Percentiles rank a stretch among this genome's conserved stretches.
Conservation (phyloP, 2,888 invertebrate species). For the Bedellia somnulentella region DNA sequence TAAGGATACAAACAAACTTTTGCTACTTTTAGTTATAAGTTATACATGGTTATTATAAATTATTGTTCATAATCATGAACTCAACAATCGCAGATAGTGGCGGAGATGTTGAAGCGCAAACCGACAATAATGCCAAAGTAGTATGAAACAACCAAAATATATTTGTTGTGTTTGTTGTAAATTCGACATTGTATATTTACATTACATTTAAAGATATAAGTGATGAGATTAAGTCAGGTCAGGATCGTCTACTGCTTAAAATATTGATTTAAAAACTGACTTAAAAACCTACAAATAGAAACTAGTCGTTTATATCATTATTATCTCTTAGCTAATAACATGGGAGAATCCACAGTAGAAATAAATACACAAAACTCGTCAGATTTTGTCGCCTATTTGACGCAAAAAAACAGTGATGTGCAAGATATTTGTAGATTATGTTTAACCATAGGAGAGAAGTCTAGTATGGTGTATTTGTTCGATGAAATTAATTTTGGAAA, state of each 20-base stretch:
- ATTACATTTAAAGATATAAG: too few species aligned
- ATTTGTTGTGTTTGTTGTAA: too few species aligned
- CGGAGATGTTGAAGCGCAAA: too few species aligned
- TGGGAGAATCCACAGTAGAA: not conserved
- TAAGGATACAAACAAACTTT: too few species aligned
- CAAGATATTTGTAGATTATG: slow-evolving; percentile 1
- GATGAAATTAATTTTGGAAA: not conserved
- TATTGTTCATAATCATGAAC: too few species aligned
- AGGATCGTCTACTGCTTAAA: not conserved
- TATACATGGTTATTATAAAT: too few species aligned
- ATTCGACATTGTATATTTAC: too few species aligned
- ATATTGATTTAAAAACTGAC: not conserved
- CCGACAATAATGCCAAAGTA: too few species aligned
- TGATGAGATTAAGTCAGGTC: not conserved
- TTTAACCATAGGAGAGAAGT: not conserved
- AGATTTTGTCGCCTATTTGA: not conserved
- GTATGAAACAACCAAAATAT: too few species aligned
- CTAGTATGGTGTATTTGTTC: not conserved
- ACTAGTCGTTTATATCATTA: not conserved
- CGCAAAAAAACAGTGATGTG: not conserved
- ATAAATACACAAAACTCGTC: not conserved
- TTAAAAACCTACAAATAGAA: not conserved
- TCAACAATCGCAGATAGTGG: too few species aligned
- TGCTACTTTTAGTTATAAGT: too few species aligned
- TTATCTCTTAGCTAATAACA: not conserved